These are phyloP conservation scores for Cyclopterus lumpus DNA, from an alignment of 2,797 vertebrate species.

Conservation along the genomic window DNA sequence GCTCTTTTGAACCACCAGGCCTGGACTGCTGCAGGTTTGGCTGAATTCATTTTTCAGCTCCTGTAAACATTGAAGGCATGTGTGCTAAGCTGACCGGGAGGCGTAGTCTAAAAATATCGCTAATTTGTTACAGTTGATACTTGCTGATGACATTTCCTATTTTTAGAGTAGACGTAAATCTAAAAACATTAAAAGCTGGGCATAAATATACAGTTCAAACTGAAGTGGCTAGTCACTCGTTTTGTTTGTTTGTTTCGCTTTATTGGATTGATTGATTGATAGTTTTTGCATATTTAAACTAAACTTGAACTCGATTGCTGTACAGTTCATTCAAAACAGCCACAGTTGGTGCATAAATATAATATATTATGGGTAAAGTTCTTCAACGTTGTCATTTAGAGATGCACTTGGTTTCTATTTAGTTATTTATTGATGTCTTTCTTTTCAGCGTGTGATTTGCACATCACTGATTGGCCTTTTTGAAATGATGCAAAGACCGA, in stretches of 20 bases:
- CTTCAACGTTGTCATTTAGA: not conserved
- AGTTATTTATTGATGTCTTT: not conserved
- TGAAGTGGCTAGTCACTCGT: not conserved
- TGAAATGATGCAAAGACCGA: not conserved
- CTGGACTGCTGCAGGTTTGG: not conserved
- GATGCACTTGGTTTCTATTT: not conserved
- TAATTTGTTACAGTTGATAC: not conserved
- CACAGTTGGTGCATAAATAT: not conserved
- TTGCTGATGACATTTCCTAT: not conserved
- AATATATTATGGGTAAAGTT: not conserved
- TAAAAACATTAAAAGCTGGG: not conserved
- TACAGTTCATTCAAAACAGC: not conserved
- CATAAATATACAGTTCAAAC: not conserved
- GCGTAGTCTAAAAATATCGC: not conserved
- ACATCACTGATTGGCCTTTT: not conserved
- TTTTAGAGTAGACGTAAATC: not conserved
- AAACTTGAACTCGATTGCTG: not conserved
- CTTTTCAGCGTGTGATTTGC: not conserved
- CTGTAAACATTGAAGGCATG: slow-evolving; percentile 19
- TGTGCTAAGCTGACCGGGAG: slow-evolving; percentile 3
- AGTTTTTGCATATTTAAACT: not conserved
- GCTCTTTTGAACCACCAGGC: slow-evolving; percentile 20
- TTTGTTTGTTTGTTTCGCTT: not conserved
- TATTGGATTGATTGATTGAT: not conserved
- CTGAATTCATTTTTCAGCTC: slow-evolving; percentile 32